Conservation (phyloP, 2,888 invertebrate genomes). For the Chrysopilus asiliformis region DNA sequence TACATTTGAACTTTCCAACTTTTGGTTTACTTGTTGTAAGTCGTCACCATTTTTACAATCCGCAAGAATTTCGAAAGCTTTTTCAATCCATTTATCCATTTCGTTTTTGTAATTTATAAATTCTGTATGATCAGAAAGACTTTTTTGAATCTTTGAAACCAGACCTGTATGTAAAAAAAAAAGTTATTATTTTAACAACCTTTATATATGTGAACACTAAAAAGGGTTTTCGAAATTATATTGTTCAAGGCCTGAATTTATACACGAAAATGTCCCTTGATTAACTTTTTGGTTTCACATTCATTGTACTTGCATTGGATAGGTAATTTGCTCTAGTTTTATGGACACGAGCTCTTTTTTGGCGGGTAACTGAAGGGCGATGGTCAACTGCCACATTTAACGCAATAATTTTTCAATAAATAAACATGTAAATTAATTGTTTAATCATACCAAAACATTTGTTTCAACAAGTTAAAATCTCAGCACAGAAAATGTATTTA, state of each 20-base stretch:
- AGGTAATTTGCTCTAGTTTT: too few species aligned
- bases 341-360: too few species aligned
- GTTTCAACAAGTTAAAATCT: too few species aligned
- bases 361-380: too few species aligned
- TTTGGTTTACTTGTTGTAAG: constrained; percentile 59
- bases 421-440: too few species aligned
- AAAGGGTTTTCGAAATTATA: neutral
- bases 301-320: too few species aligned
- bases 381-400: too few species aligned
- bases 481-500: too few species aligned
- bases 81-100: constrained; percentile 69
- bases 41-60: constrained; percentile 74
- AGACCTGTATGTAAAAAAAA: constrained; percentile 38
- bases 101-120: constrained; percentile 76
- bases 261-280: neutral
- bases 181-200: neutral
- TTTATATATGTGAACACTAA: too few species aligned
- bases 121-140: constrained; percentile 80
- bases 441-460: too few species aligned
- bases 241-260: neutral
- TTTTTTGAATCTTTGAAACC: constrained; percentile 78
- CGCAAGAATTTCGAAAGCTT: constrained; percentile 67
- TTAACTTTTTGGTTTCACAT: too few species aligned
- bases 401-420: too few species aligned
- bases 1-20: constrained; percentile 65